phyloP scores from a whole-genome alignment of 2,797 vertebrate species.

The Lithobates pipiens region DNA sequence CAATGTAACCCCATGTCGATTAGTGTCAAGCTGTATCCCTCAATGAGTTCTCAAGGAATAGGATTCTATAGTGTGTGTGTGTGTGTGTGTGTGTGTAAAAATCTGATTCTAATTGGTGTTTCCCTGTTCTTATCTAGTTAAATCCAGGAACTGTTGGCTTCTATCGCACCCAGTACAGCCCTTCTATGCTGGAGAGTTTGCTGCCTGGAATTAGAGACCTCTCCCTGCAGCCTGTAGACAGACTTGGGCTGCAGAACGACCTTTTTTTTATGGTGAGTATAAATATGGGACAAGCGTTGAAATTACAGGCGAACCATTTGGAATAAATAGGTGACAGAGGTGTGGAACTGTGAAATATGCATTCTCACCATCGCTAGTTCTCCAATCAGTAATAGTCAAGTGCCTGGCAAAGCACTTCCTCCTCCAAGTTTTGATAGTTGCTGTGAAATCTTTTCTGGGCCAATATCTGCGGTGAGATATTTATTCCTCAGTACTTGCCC shows the following conservation, averaged over 20 bases:
- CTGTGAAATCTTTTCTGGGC: no score
- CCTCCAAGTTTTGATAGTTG: neutral
- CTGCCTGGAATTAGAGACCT: conserved; percentile 92
- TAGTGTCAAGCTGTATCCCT: no score
- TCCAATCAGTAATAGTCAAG: neutral
- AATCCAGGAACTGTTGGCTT: conserved; percentile 98
- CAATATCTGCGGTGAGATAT: no score
- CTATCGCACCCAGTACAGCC: conserved; percentile 95
- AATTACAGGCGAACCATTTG: neutral
- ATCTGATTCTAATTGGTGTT: neutral
- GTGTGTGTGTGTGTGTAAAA: no score
- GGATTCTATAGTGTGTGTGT: no score
- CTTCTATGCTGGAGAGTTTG: conserved; percentile 89
- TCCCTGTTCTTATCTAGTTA: conserved; percentile 77
- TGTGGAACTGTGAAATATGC: neutral
- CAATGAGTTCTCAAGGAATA: no score
- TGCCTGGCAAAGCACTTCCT: neutral
- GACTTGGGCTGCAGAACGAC: conserved; percentile 95
- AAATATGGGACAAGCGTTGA: no score
- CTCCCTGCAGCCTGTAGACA: conserved; percentile 92
- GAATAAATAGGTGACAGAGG: neutral
- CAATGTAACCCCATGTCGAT: no score
- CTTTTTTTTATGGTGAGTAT: conserved; percentile 92
- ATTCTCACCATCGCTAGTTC: neutral
- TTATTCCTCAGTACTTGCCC: neutral